These are phyloP conservation scores for Syrrhaptes paradoxus DNA, from an alignment of 2,113 vertebrate species.

Conservation along the genomic window DNA sequence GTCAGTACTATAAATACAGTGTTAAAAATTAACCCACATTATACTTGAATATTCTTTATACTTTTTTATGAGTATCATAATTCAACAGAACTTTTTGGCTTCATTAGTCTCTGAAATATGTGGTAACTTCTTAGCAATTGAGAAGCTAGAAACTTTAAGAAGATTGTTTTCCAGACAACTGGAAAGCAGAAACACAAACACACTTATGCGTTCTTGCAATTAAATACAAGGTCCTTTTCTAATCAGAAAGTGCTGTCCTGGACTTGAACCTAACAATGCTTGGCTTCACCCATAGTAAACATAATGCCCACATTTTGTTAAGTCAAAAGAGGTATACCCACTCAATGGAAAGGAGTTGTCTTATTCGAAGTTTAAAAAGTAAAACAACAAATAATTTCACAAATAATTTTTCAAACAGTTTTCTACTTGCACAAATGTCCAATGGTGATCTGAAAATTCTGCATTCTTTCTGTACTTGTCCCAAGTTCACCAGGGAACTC, in stretches of 20 bases:
- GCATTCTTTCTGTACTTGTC: background rate
- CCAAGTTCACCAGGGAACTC: background rate
- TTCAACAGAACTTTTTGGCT: background rate
- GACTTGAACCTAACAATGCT: background rate
- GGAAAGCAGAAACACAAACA: background rate
- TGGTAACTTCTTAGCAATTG: background rate
- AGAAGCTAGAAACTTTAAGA: background rate
- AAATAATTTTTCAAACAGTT: background rate
- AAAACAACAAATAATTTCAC: background rate
- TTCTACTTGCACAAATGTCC: background rate
- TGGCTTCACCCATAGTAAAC: background rate
- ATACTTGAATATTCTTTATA: background rate
- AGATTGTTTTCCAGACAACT: background rate
- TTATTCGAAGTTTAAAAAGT: background rate
- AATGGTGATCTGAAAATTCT: background rate
- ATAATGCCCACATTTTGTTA: background rate
- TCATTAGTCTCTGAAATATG: background rate
- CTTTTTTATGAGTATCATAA: background rate
- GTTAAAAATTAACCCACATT: background rate
- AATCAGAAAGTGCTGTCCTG: background rate
- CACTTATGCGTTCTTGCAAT: background rate
- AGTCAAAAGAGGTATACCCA: background rate
- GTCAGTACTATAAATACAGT: background rate
- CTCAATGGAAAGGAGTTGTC: background rate
- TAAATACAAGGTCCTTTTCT: background rate